Conservation (phyloP, 2,888 invertebrate species). For the Drosophila antonietae region DNA sequence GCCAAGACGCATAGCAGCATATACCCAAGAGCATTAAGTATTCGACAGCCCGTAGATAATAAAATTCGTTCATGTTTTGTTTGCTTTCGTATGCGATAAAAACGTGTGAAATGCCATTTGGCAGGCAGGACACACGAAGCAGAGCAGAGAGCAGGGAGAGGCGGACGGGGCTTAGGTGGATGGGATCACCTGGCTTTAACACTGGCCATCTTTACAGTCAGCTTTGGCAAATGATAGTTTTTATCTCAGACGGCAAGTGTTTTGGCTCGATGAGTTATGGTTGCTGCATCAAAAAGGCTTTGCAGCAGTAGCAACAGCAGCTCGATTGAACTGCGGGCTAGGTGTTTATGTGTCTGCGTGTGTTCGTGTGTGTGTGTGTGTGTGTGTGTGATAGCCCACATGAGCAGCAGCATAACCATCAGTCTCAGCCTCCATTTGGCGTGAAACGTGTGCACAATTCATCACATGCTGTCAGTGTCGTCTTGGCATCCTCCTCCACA, state of each 20-base stretch:
- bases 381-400: conserved; percentile 42
- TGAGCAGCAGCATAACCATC: conserved; percentile 59
- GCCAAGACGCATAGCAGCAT: neutral
- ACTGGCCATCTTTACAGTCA: conserved; percentile 60
- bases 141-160: neutral
- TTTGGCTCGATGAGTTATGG: conserved; percentile 76
- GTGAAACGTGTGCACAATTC: conserved; percentile 74
- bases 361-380: conserved; percentile 12
- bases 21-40: conserved; percentile 21
- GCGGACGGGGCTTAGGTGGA: conserved; percentile 15
- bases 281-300: conserved; percentile 75
- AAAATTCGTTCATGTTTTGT: conserved; percentile 22
- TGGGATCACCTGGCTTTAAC: conserved; percentile 42
- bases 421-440: conserved; percentile 38
- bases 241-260: conserved; percentile 72
- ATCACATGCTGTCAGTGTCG: conserved; percentile 76
- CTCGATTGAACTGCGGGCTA: conserved; percentile 38
- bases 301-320: conserved; percentile 37
- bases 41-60: conserved; percentile 17
- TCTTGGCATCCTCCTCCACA: conserved; percentile 48
- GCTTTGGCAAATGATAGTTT: conserved; percentile 81
- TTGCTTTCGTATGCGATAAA: conserved; percentile 59
- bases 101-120: conserved; percentile 79
- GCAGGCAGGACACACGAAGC: conserved; percentile 47
- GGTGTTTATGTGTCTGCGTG: conserved; percentile 25